Evolutionary conservation across 1,140 invertebrate species (phyloP).

Genomic region (fruit fly (Drosophila melanogaster)): Release_6_plus_ISO1_MT NT_037436.4:8750501-8751000

Average conservation of each 20-base stretch:
- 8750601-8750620: slow-evolving; percentile 65
- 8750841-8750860: no score
- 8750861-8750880: no score
- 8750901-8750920: no score
- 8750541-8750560: slow-evolving; percentile 38
- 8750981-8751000: neutral
- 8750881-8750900: no score
- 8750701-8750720: neutral
- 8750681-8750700: neutral
- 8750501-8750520: slow-evolving; percentile 26
- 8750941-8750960: no score
- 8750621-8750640: slow-evolving; percentile 63
- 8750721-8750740: neutral
- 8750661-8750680: slow-evolving; percentile 11
- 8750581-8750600: slow-evolving; percentile 32
- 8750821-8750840: neutral
- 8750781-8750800: slow-evolving; percentile 2
- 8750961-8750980: neutral
- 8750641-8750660: slow-evolving; percentile 55
- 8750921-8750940: no score
- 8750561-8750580: slow-evolving; percentile 59
- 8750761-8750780: neutral
- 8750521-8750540: slow-evolving; percentile 58
- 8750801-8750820: neutral
- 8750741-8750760: neutral